Percentiles rank a stretch among this genome's conserved stretches.
These are phyloP conservation scores for Acronicta leporina DNA, from an alignment of 2,888 invertebrate species.

Conservation along the genomic window DNA sequence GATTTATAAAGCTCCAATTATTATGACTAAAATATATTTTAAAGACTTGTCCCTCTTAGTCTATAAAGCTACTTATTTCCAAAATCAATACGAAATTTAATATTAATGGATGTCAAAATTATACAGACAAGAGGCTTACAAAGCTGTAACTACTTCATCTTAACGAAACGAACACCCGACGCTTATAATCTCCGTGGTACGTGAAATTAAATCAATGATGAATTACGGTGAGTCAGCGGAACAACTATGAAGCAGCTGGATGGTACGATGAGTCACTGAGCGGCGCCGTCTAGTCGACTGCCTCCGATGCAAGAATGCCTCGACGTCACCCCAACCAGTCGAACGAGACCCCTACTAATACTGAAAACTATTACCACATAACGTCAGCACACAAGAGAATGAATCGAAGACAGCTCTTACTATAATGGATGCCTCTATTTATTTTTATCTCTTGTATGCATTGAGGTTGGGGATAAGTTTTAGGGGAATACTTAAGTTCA, in stretches of 20 bases:
- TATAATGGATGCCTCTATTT: conserved; percentile 55
- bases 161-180: conserved; percentile 40
- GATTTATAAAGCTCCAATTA: too few species aligned
- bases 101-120: conserved; percentile 32
- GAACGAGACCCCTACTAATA: conserved; percentile 51
- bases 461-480: conserved; percentile 58
- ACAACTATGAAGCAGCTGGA: conserved; percentile 72
- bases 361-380: conserved; percentile 27
- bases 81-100: conserved; percentile 28
- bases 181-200: conserved; percentile 48
- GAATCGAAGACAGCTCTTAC: conserved; percentile 43
- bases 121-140: conserved; percentile 23
- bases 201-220: conserved; percentile 66
- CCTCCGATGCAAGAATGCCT: conserved; percentile 62
- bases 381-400: conserved; percentile 31
- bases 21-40: too few species aligned
- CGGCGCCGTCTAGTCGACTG: conserved; percentile 75
- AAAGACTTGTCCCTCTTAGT: background rate
- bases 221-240: conserved; percentile 69
- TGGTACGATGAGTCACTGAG: conserved; percentile 66
- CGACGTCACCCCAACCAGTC: conserved; percentile 56
- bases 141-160: conserved; percentile 31
- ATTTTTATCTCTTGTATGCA: conserved; percentile 62
- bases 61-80: background rate
- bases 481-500: conserved; percentile 53